Evolutionary conservation across 2,888 invertebrate species (phyloP), one percentile per base, ranked within the genome.

Genomic region (Pomacea canaliculata): DNA sequence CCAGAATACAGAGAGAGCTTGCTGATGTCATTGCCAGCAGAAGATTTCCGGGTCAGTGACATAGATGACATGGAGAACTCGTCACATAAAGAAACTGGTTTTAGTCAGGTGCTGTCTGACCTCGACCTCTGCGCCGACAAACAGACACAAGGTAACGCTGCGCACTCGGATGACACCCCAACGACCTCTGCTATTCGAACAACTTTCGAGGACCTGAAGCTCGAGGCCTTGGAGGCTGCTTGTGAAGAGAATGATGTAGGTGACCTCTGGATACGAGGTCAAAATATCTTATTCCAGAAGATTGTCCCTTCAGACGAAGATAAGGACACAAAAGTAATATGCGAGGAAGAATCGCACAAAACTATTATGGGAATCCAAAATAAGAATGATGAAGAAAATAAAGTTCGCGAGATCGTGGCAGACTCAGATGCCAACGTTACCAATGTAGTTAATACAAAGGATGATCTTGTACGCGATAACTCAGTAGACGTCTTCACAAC

Each of bases 221-320:
- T 73, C 19, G 73, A 73, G 67, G 67, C 73, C 3, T 16, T 73
- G 19, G 73, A 73, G 59, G 73, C 67, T 10, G 73, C 68, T 16
- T 68, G 67, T 49, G 23, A 56, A 7, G 48, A 60, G 60, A 5
- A 37, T 48, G 73, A 67, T 13, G 73, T 67, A 59, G 68, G 48
- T n/a, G 65, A 56, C 5, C 5, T 37, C 37, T 37, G 37, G 12
- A 67, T 37, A n/a, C 48, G 10, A 12, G 37, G 5, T 46, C 23
- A 37, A 12, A 37, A 27, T 46, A 27, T 68, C 27, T 46, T 27
- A 10, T 9, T 19, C 2, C 37, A 56, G 51, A 56, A 10, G 10
- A 16, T 56, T 8, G 10, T 16, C 16, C 51, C 10, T 1, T 56
- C 51, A 7, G 65, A 63, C 65, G 12, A 10, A 16, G 65, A 63